These are phyloP conservation scores for Echinops telfairi DNA, from an alignment of 2,113 vertebrate species.

Conservation along the genomic window DNA sequence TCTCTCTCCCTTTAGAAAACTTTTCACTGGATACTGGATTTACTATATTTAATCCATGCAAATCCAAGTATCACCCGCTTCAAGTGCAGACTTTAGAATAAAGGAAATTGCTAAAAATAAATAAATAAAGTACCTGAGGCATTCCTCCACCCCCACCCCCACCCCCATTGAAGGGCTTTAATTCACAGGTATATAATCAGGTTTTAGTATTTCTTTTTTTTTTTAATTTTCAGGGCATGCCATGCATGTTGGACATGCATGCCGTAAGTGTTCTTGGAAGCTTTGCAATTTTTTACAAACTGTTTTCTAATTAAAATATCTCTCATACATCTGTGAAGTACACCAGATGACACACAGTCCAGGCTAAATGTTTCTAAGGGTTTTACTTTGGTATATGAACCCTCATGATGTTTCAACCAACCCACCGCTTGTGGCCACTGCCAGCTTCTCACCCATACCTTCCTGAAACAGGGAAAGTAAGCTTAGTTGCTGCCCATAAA, in stretches of 20 bases:
- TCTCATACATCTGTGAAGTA: not conserved
- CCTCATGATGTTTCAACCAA: not conserved
- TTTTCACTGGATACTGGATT: not conserved
- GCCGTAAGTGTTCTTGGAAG: not conserved
- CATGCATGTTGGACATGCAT: not conserved
- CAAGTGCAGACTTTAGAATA: not conserved
- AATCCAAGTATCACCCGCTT: not conserved
- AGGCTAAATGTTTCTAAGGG: not conserved
- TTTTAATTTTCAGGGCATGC: not conserved
- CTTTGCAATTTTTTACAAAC: not conserved
- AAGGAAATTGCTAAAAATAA: not conserved
- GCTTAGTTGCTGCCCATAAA: not conserved
- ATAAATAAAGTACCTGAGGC: too few relatives aligned
- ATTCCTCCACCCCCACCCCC: too few relatives aligned
- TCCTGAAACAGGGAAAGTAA: not conserved
- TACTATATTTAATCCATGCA: not conserved
- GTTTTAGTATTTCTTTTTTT: too few relatives aligned
- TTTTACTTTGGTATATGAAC: not conserved
- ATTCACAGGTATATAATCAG: too few relatives aligned
- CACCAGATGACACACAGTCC: too few relatives aligned
- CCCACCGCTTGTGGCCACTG: not conserved
- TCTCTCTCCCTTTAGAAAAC: not conserved
- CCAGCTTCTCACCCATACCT: rapidly evolving
- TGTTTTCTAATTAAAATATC: not conserved
- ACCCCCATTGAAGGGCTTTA: too few relatives aligned